A percentile compares a stretch with the other conserved stretches of the same genome.
Evolutionary conservation across 2,113 vertebrate genomes (phyloP).

Genomic region (Spea bombifrons): DNA sequence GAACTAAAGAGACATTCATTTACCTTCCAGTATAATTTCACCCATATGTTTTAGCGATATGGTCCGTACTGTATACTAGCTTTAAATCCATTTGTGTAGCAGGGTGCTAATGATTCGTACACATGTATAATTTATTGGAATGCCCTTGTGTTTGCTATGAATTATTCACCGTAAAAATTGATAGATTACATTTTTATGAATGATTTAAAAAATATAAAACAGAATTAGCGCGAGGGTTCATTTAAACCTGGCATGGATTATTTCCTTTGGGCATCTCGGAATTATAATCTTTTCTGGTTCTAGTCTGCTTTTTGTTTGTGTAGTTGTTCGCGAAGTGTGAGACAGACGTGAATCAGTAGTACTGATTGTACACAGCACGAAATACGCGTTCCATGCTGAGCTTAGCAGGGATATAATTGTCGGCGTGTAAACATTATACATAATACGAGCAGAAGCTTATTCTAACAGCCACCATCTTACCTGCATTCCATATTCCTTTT

Average conservation of each 20-base stretch:
- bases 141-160: slow-evolving; percentile 17
- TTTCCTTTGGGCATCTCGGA: slow-evolving; percentile 45
- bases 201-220: slow-evolving; percentile 43
- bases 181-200: slow-evolving; percentile 45
- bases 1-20: background rate
- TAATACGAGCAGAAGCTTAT: no score
- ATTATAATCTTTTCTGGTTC: slow-evolving; percentile 45
- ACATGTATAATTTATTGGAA: slow-evolving; percentile 40
- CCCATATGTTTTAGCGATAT: background rate
- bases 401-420: slow-evolving; percentile 12
- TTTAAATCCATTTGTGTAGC: background rate
- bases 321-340: slow-evolving; percentile 16
- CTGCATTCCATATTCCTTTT: no score
- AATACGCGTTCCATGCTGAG: slow-evolving; percentile 3
- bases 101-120: slow-evolving; percentile 38
- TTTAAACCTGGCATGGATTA: slow-evolving; percentile 47
- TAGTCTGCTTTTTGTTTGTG: slow-evolving; percentile 1
- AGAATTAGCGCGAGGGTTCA: slow-evolving; percentile 47
- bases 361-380: background rate
- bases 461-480: no score
- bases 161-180: slow-evolving; percentile 43
- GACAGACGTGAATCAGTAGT: slow-evolving; percentile 5
- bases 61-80: background rate
- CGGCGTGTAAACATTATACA: slow-evolving; percentile 10
- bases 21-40: slow-evolving; percentile 5